These are phyloP conservation scores for Heterotilapia buettikoferi DNA, from an alignment of 2,113 vertebrate genomes.

Conservation along the genomic window DNA sequence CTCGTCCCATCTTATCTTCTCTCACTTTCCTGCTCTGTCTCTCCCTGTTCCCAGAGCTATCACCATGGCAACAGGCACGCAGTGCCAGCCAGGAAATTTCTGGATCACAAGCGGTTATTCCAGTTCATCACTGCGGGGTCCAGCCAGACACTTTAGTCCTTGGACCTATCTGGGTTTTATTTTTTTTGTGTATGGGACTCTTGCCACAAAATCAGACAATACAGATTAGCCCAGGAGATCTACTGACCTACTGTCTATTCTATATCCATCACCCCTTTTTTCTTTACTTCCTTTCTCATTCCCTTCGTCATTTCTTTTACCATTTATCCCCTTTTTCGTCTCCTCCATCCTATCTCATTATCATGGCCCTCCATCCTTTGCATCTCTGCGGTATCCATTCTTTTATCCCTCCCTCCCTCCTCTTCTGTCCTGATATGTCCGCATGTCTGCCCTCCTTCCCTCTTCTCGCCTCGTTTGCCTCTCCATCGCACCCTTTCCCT, in stretches of 20 bases:
- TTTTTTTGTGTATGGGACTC: constrained; percentile 19
- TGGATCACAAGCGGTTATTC: constrained; percentile 25
- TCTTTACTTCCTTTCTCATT: not conserved
- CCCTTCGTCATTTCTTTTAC: not conserved
- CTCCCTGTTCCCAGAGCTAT: constrained; percentile 18
- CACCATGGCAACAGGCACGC: constrained; percentile 41
- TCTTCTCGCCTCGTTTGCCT: not conserved
- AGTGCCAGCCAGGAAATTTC: constrained; percentile 30
- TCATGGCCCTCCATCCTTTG: not conserved
- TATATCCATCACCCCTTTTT: not conserved
- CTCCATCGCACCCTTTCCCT: not conserved
- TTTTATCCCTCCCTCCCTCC: not conserved
- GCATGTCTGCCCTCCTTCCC: not conserved
- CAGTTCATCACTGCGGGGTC: constrained; percentile 1
- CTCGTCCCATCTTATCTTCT: constrained; percentile 5
- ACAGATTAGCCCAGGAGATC: constrained; percentile 20
- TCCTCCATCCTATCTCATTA: not conserved
- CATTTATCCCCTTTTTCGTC: not conserved
- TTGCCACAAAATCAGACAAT: constrained; percentile 42
- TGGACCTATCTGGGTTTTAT: not conserved
- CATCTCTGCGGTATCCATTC: not conserved
- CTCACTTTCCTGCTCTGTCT: not conserved
- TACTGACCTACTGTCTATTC: not conserved
- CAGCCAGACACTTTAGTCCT: constrained; percentile 6
- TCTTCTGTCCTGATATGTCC: not conserved